Evolutionary conservation across 1,140 invertebrate genomes (phyloP), one percentile per base, ranked within the genome.

Genomic region (Scaptomyza pallida): DNA sequence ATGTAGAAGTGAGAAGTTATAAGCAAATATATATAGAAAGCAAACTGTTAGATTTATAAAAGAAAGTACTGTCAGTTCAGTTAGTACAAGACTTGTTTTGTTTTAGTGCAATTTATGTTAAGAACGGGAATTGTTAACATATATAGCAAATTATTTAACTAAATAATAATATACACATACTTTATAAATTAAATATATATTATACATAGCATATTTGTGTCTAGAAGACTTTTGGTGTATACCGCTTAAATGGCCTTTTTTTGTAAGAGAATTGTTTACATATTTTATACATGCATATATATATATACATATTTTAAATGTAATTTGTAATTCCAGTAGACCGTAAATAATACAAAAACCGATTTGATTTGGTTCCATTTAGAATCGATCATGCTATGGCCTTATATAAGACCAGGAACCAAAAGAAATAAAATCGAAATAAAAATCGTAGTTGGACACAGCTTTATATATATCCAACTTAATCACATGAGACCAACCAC

Each of bases 61-160:
- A 68, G 21, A 61, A 48, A 41, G 9, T 61, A 23, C 23, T 44
- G 67, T 73, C 69, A 44, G 48, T 77, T 72, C 57, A 55, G 72
- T 80, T 82, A 41, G 63, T 45, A 51, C 44, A 74, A 77, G 64
- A 81, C 69, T 75, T 76, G 63, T 73, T 80, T 78, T 48, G 64
- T 69, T 26, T 73, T 88, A 88, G 81, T 78, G 44, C 74, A 86
- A 88, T 72, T 68, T 76, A 68, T 33, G 41, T 69, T 61, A 44
- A 70, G 57, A 30, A 23, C 17, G 52, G 37, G 8, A 54, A 55
- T 72, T 37, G 51, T 76, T 76, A 63, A 57, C 26, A 35, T 50
- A 35, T 50, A 35, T 45, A 59, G 50, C 50, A n/a, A 52, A 55
- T 40, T 52, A 35, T 21, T 12, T 13, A 51, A 8, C 16, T 40